Percentiles rank a stretch among this genome's conserved stretches.
These are phyloP conservation scores for Ochotona princeps DNA, from an alignment of 2,113 vertebrate genomes.

Conservation along the genomic window DNA sequence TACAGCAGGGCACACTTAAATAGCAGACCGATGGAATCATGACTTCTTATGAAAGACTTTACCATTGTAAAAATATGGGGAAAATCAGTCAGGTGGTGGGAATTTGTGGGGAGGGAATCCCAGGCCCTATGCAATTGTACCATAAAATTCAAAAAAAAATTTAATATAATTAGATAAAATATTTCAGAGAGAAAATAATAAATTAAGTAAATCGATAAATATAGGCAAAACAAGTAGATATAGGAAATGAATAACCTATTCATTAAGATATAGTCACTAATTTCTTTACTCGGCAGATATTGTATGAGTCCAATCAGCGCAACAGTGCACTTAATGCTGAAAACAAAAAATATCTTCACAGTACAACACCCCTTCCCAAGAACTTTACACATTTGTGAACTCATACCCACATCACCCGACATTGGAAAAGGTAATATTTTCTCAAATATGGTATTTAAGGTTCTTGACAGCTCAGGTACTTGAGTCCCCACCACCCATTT, in stretches of 20 bases:
- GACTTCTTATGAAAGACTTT: no score
- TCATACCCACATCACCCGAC: not conserved
- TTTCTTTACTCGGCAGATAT: not conserved
- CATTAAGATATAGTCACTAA: not conserved
- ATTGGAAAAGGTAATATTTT: not conserved
- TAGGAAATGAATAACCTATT: slow-evolving; percentile 15
- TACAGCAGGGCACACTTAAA: no score
- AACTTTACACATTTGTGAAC: slow-evolving; percentile 23
- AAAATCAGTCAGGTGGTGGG: not conserved
- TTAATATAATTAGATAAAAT: no score
- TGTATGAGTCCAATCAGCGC: not conserved
- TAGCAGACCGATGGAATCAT: no score
- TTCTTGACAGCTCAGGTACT: not conserved
- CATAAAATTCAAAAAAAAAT: no score
- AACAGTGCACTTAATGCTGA: not conserved
- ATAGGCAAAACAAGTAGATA: not conserved
- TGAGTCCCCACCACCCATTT: no score
- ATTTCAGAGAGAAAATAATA: no score
- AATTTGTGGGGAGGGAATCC: not conserved
- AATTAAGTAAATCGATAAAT: no score
- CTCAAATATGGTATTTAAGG: not conserved
- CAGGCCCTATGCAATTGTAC: not conserved
- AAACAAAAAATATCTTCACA: slow-evolving; percentile 1
- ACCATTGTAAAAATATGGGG: not conserved
- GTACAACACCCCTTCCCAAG: not conserved